Conservation (phyloP, 2,888 invertebrate genomes). For the Deilephila porcellus region DNA sequence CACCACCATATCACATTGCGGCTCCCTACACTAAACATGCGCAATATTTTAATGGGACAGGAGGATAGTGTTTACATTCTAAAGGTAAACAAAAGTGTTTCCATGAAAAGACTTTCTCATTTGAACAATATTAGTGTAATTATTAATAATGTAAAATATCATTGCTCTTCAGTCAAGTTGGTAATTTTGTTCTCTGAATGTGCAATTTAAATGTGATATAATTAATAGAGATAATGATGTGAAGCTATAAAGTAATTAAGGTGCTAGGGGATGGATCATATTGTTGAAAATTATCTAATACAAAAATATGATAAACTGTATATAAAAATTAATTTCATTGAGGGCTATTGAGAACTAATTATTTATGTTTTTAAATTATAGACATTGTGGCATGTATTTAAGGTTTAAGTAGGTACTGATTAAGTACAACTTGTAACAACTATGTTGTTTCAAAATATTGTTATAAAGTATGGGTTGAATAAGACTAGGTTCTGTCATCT, state of each 20-base stretch:
- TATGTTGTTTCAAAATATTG: conserved; percentile 70
- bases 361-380: conserved; percentile 43
- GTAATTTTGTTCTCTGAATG: conserved; percentile 65
- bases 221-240: conserved; percentile 63
- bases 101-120: conserved; percentile 51
- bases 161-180: conserved; percentile 50
- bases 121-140: conserved; percentile 58
- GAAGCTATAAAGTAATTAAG: conserved; percentile 69
- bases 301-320: conserved; percentile 34
- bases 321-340: conserved; percentile 41
- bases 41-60: conserved; percentile 85
- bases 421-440: conserved; percentile 80
- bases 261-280: conserved; percentile 75
- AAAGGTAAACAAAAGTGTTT: conserved; percentile 55
- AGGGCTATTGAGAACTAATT: conserved; percentile 46
- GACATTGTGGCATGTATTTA: conserved; percentile 49
- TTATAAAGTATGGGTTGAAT: conserved; percentile 38
- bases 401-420: conserved; percentile 71
- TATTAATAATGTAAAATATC: conserved; percentile 41
- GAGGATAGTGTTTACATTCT: conserved; percentile 69
- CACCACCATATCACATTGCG: conserved; percentile 94
- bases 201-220: conserved; percentile 83
- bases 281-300: conserved; percentile 33
- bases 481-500: conserved; percentile 73
- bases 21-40: conserved; percentile 93